Percentiles rank a stretch among this genome's conserved stretches.
These are phyloP conservation scores for Gymnocephalus cernua DNA, from an alignment of 2,113 vertebrate species.

Conservation along the genomic window DNA sequence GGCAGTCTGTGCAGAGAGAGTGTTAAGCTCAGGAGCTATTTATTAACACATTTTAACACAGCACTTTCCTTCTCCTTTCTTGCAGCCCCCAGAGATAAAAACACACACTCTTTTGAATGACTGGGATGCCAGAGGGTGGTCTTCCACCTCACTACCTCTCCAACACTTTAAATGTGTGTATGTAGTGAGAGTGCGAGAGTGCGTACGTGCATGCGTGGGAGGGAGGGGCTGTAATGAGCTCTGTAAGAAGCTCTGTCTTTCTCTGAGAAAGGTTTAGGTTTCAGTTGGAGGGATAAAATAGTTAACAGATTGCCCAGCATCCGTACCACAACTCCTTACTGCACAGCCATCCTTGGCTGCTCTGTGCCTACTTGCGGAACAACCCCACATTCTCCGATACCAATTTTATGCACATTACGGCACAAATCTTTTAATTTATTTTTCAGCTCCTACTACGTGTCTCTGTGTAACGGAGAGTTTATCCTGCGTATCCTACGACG, in stretches of 20 bases:
- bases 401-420: too few relatives aligned
- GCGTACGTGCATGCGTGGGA: conserved; percentile 11
- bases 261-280: conserved; percentile 75
- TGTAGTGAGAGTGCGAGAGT: conserved; percentile 5
- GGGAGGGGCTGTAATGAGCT: conserved; percentile 41
- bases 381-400: too few relatives aligned
- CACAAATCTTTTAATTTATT: too few relatives aligned
- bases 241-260: conserved; percentile 41
- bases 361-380: conserved; percentile 17
- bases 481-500: too few relatives aligned
- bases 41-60: conserved; percentile 78
- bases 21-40: conserved; percentile 71
- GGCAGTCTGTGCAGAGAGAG: conserved; percentile 52
- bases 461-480: too few relatives aligned
- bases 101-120: conserved; percentile 77
- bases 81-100: conserved; percentile 69
- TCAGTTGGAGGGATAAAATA: conserved; percentile 80
- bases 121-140: conserved; percentile 76
- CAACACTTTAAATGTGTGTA: conserved; percentile 37
- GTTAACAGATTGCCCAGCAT: conserved; percentile 78
- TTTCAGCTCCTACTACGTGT: too few relatives aligned
- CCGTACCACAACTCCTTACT: conserved; percentile 14
- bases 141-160: conserved; percentile 72
- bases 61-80: conserved; percentile 68
- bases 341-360: not conserved